Evolutionary conservation across 2,888 invertebrate genomes (phyloP).

Genomic region (Pogonocherus hispidulus): DNA sequence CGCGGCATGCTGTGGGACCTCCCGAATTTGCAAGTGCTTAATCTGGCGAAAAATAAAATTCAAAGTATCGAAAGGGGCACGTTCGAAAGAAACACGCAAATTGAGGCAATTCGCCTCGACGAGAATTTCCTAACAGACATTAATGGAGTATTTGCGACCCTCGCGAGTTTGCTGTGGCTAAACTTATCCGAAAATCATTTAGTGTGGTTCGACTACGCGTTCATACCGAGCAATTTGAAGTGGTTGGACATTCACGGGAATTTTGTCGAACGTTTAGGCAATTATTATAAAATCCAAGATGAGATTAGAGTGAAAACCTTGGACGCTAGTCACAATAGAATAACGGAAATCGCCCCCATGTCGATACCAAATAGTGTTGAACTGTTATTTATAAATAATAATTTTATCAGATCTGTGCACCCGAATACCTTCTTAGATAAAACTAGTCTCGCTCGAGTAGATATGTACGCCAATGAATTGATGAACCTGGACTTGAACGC

Average conservation of each 20-base stretch:
- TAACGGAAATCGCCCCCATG: slow-evolving; percentile 85
- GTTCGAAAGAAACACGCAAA: slow-evolving; percentile 83
- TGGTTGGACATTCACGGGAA: slow-evolving; percentile 94
- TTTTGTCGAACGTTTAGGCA: slow-evolving; percentile 88
- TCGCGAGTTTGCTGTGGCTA: slow-evolving; percentile 87
- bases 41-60: slow-evolving; percentile 91
- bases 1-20: slow-evolving; percentile 90
- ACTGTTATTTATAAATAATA: slow-evolving; percentile 90
- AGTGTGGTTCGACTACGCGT: slow-evolving; percentile 94
- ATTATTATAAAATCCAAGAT: slow-evolving; percentile 89
- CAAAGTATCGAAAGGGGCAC: slow-evolving; percentile 87
- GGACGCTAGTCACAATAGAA: slow-evolving; percentile 91
- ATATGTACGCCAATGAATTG: slow-evolving; percentile 90
- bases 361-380: slow-evolving; percentile 91
- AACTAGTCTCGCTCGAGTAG: slow-evolving; percentile 86
- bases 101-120: slow-evolving; percentile 90
- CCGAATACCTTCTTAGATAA: slow-evolving; percentile 91
- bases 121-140: slow-evolving; percentile 91
- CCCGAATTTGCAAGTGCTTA: slow-evolving; percentile 86
- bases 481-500: slow-evolving; percentile 87
- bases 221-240: slow-evolving; percentile 89
- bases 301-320: slow-evolving; percentile 86
- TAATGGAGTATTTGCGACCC: slow-evolving; percentile 89
- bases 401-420: slow-evolving; percentile 84
- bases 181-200: slow-evolving; percentile 93